A percentile compares a stretch with the other conserved stretches of the same genome.
These are phyloP conservation scores for Tipula confusa DNA, from an alignment of 2,888 invertebrate genomes.

Conservation along the genomic window DNA sequence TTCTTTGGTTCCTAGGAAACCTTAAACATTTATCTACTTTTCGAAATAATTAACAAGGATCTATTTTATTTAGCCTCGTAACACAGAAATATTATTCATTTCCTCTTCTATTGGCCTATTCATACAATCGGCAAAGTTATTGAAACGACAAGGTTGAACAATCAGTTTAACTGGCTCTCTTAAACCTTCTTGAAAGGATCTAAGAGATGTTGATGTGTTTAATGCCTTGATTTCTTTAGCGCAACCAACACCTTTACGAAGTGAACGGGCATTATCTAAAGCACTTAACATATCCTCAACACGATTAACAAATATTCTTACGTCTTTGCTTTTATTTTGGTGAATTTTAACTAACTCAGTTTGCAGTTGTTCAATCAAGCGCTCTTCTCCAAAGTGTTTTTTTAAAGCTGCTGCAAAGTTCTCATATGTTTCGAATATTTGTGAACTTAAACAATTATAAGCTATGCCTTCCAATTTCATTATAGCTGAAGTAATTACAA, in stretches of 20 bases:
- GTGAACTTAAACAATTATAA: not conserved
- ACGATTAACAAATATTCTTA: not conserved
- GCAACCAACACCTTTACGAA: not conserved
- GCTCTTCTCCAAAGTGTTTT: not conserved
- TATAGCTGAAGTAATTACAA: not conserved
- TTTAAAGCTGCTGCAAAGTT: not conserved
- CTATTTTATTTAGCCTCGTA: not conserved
- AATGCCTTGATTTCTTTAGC: not conserved
- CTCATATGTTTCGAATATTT: not conserved
- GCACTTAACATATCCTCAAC: not conserved
- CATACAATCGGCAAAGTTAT: not conserved
- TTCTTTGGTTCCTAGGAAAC: no score
- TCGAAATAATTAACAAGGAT: no score
- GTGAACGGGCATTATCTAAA: not conserved
- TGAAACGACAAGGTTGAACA: not conserved
- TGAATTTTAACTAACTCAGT: not conserved
- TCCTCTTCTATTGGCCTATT: not conserved
- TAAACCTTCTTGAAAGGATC: not conserved
- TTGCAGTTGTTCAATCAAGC: not conserved
- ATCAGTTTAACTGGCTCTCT: not conserved
- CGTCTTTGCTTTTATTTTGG: not conserved
- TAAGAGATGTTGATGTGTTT: not conserved
- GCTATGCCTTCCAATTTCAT: not conserved
- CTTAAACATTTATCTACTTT: no score
- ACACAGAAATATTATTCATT: not conserved